Evolutionary conservation across 1,140 invertebrate genomes (phyloP), one percentile per base, ranked within the genome.

Genomic region (Argopecten irradians): DNA sequence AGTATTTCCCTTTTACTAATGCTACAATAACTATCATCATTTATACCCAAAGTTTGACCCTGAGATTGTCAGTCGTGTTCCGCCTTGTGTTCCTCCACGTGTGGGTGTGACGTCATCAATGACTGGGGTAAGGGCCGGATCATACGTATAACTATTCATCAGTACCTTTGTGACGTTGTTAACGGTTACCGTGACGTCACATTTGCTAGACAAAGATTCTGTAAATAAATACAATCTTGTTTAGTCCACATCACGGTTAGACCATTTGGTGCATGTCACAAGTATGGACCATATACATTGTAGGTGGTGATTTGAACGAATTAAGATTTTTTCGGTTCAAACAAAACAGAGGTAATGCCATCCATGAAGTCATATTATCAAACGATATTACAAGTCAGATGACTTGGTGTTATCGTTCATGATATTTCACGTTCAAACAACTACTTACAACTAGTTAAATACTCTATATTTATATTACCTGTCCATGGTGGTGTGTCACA

Each of bases 21-120:
- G n/a, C n/a, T n/a, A n/a, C n/a, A n/a, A n/a, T n/a, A n/a, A n/a
- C n/a, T n/a, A n/a, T n/a, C 1, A 83, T 55, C 11, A 86, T 35
- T 86, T 90, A 86, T 84, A 94, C 93, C 93, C 92, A 90, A 94
- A 94, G 8, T 93, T 92, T 28, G 90, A 86, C 34, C 94, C 94
- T n/a, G 91, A 90, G 46, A 94, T 92, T 11, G 93, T 94, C 3
- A 94, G 32, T 14, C 83, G 36, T 3, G 92, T 93, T 46, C 94
- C 93, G 14, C 93, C 94, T 3, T 89, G 91, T 14, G 92, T 94
- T 0, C 93, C 93, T 11, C 94, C 94, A 22, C 92, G 83, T 1
- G n/a, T 41, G 0, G 94, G 94, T 14, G 35, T 88, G 5, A 94
- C 92, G 28, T 84, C 87, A 0, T 91, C 91, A 22, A 95, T 92